Evolutionary conservation across 37 sponge, comb jelly and placozoan genomes (phyloP).

Genomic region (Theonella swinhoei): DNA sequence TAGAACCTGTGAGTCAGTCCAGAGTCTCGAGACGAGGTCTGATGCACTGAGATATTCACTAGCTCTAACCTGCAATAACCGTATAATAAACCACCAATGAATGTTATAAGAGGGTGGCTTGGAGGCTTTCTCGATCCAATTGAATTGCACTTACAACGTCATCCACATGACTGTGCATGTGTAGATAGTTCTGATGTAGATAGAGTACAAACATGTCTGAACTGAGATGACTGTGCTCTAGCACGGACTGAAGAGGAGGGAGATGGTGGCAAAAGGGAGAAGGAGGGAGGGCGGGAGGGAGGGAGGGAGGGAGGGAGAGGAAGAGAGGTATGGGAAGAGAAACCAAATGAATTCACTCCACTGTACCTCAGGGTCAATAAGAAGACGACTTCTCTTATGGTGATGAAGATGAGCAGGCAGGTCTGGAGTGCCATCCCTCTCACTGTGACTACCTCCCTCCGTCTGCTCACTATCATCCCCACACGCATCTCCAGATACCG

Average conservation of each 20-base stretch:
- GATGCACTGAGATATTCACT: constrained; percentile 58
- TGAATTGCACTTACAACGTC: constrained; percentile 77
- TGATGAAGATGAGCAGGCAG: constrained; percentile 61
- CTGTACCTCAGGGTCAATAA: constrained; percentile 70
- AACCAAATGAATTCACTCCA: neutral
- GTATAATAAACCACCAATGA: neutral
- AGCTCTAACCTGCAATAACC: constrained; percentile 26
- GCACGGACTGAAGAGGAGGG: constrained; percentile 45
- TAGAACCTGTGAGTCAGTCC: constrained; percentile 54
- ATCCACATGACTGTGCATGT: constrained; percentile 63
- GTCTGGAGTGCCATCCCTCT: neutral
- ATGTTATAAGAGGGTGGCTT: no score
- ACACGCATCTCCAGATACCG: neutral
- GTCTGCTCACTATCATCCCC: neutral
- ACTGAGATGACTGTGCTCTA: constrained; percentile 70
- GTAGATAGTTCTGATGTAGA: constrained; percentile 82
- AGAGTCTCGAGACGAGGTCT: constrained; percentile 30
- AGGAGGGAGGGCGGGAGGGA: no score
- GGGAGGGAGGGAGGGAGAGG: neutral
- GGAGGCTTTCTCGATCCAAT: no score
- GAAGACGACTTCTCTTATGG: constrained; percentile 46
- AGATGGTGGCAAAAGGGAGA: neutral
- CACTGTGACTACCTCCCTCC: constrained; percentile 4
- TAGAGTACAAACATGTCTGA: constrained; percentile 70
- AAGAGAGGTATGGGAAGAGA: no score